Conservation (phyloP, 2,797 vertebrate species). For the Pagetopsis macropterus region DNA sequence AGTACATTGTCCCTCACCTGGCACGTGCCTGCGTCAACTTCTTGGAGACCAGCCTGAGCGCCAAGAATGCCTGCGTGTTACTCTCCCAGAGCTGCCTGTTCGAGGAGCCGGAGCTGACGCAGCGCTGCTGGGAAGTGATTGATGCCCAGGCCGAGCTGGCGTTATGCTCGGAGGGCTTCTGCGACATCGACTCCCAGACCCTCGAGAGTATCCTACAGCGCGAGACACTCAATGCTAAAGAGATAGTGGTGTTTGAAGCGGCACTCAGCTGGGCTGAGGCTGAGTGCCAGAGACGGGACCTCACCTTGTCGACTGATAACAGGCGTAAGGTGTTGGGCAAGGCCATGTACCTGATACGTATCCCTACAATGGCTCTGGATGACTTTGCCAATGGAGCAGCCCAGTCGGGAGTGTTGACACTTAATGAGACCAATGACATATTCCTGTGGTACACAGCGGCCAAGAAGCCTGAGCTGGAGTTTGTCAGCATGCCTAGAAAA, state of each 20-base stretch:
- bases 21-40: constrained; percentile 97
- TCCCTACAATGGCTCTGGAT: constrained; percentile 96
- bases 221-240: constrained; percentile 98
- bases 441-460: constrained; percentile 98
- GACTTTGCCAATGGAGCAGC: constrained; percentile 97
- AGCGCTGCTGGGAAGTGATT: constrained; percentile 99
- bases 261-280: constrained; percentile 96
- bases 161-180: constrained; percentile 96
- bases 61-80: constrained; percentile 96
- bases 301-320: constrained; percentile 91
- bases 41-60: constrained; percentile 96
- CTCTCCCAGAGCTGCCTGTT: constrained; percentile 98
- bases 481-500: constrained; percentile 91
- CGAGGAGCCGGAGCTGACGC: constrained; percentile 97
- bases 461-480: constrained; percentile 95
- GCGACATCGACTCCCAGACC: constrained; percentile 96
- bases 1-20: constrained; percentile 98
- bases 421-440: constrained; percentile 97
- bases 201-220: constrained; percentile 96
- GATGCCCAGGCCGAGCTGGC: constrained; percentile 97
- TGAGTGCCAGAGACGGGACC: constrained; percentile 94
- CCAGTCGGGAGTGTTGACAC: constrained; percentile 94
- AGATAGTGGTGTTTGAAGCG: constrained; percentile 97
- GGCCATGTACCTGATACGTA: constrained; percentile 93
- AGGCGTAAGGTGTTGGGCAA: constrained; percentile 95